These are phyloP conservation scores for Ramazzottius varieornatus DNA, from an alignment of 2,888 invertebrate species.

Conservation along the genomic window DNA sequence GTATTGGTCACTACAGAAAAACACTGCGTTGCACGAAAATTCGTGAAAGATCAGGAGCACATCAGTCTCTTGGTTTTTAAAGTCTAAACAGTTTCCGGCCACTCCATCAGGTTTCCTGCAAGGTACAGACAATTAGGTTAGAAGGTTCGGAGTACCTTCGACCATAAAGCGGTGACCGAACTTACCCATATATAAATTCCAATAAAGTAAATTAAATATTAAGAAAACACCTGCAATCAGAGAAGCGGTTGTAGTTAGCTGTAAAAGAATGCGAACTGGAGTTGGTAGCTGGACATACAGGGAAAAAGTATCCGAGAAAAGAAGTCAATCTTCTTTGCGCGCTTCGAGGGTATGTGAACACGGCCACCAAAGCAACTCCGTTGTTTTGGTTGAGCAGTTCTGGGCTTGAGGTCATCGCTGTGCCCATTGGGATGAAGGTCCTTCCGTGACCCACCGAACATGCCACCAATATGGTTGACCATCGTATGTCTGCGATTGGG, in stretches of 20 bases:
- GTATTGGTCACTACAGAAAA: too few relatives aligned
- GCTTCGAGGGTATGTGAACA: not conserved
- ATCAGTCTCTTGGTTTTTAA: too few relatives aligned
- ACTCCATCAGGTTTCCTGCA: not conserved
- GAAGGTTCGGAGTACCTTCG: too few relatives aligned
- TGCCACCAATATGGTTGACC: not conserved
- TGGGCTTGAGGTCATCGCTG: not conserved
- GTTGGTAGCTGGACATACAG: too few relatives aligned
- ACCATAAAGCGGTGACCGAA: too few relatives aligned
- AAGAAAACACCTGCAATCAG: not conserved
- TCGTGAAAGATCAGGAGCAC: too few relatives aligned
- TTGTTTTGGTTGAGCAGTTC: conserved; percentile 1
- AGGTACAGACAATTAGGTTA: too few relatives aligned
- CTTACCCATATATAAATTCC: not conserved
- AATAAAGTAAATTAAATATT: not conserved
- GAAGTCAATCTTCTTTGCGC: conserved; percentile 1
- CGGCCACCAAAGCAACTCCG: not conserved
- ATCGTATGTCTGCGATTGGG: not conserved
- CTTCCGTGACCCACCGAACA: not conserved
- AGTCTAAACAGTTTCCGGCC: not conserved
- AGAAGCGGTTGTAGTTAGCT: not conserved
- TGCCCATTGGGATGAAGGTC: not conserved
- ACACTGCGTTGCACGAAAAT: too few relatives aligned
- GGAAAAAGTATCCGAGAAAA: not conserved
- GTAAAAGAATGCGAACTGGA: too few relatives aligned